Evolutionary conservation across 1,140 invertebrate genomes (phyloP).

Genomic region (Drosophila saltans): DNA sequence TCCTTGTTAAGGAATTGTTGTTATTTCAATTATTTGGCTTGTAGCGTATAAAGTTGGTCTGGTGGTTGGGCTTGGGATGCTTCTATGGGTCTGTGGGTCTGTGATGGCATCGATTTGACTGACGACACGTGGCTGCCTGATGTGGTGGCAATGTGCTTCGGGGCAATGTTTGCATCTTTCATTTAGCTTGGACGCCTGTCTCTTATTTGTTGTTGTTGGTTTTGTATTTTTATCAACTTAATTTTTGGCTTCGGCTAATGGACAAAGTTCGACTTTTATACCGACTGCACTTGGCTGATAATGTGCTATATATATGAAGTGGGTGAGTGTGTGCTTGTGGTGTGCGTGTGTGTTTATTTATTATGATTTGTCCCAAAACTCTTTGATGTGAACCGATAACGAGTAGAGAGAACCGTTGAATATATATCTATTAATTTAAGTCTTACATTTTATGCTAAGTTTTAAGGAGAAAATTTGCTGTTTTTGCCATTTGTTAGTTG

Average conservation of each 20-base stretch:
- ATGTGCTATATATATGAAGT: conserved; percentile 68
- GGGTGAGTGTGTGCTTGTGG: conserved; percentile 68
- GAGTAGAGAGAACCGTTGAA: not conserved
- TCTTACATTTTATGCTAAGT: not conserved
- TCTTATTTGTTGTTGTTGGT: conserved; percentile 49
- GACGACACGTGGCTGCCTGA: conserved; percentile 52
- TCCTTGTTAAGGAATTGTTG: not conserved
- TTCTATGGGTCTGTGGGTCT: conserved; percentile 30
- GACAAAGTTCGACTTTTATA: conserved; percentile 31
- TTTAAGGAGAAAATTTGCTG: not conserved
- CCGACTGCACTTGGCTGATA: conserved; percentile 72
- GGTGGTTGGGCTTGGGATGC: conserved; percentile 6
- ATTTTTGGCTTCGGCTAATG: conserved; percentile 74
- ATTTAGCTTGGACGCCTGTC: conserved; percentile 44
- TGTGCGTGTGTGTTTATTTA: conserved; percentile 69
- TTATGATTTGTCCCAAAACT: conserved; percentile 39
- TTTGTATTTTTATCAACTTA: conserved; percentile 68
- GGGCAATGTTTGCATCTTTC: conserved; percentile 66
- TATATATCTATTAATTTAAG: conserved; percentile 7
- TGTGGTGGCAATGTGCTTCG: conserved; percentile 12
- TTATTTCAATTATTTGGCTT: conserved; percentile 9
- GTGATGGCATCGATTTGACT: conserved; percentile 57
- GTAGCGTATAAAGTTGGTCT: not conserved
- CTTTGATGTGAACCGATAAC: conserved; percentile 28
- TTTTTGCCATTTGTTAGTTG: conserved; percentile 5